phyloP scores from a whole-genome alignment of 1,140 invertebrate genomes.

The Colletes latitarsis region DNA sequence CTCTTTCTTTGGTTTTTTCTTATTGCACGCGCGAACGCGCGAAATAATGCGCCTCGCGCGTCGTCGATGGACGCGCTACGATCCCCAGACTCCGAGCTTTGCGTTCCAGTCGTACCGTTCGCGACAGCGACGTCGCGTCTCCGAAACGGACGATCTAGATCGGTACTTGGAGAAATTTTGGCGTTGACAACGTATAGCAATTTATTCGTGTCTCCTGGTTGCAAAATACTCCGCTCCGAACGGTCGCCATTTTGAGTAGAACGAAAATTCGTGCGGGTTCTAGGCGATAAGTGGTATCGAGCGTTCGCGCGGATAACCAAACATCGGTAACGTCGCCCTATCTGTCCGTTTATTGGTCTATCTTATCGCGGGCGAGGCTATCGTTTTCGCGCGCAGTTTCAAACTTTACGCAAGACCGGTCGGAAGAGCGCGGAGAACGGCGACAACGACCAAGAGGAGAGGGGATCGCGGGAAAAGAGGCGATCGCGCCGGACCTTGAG shows the following conservation, averaged over 20 bases:
- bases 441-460: background rate
- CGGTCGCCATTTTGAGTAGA: background rate
- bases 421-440: no score
- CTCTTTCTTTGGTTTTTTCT: background rate
- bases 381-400: constrained; percentile 56
- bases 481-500: constrained; percentile 48
- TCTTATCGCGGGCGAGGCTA: constrained; percentile 53
- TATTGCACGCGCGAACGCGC: background rate
- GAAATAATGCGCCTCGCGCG: background rate
- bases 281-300: background rate
- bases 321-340: constrained; percentile 24
- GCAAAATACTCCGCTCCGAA: background rate
- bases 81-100: no score
- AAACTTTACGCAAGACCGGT: constrained; percentile 55
- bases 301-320: background rate
- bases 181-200: no score
- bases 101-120: no score
- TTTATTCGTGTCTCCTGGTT: no score
- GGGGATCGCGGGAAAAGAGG: background rate
- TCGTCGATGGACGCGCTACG: no score
- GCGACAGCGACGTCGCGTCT: no score
- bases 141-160: no score
- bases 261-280: background rate
- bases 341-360: constrained; percentile 55
- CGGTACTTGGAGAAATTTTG: no score